Percentiles rank a stretch among this genome's conserved stretches.
phyloP scores from a whole-genome alignment of 2,113 vertebrate species.

The Poecile atricapillus region DNA sequence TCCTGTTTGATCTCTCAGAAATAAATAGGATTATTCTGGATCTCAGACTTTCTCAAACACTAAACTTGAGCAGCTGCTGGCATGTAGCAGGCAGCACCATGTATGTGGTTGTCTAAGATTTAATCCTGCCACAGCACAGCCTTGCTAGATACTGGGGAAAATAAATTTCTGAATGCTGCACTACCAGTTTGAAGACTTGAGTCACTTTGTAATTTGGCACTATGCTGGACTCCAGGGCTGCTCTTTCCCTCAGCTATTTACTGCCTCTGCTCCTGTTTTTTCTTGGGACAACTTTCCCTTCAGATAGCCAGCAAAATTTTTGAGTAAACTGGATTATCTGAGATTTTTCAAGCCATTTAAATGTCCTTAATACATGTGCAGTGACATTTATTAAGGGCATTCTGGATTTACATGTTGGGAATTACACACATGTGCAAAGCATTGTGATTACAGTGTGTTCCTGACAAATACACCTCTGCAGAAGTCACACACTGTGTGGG shows the following conservation, averaged over 20 bases:
- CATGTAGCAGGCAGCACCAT: not conserved
- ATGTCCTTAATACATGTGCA: not conserved
- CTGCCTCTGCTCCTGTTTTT: not conserved
- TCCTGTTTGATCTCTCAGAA: slow-evolving; percentile 10
- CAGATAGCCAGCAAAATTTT: not conserved
- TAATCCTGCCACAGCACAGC: not conserved
- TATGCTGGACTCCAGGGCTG: not conserved
- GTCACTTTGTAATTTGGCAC: not conserved
- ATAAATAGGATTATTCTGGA: slow-evolving; percentile 50
- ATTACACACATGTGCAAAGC: not conserved
- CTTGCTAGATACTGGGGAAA: not conserved
- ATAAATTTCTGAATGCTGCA: not conserved
- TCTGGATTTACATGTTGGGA: not conserved
- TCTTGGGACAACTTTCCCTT: not conserved
- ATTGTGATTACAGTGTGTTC: not conserved
- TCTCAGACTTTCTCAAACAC: slow-evolving; percentile 15
- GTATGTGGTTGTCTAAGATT: not conserved
- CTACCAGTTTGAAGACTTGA: not conserved
- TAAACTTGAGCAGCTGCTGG: not conserved
- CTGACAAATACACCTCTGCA: not conserved
- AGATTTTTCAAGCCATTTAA: not conserved
- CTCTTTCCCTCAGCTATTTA: not conserved
- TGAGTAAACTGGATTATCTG: not conserved
- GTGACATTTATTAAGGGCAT: not conserved
- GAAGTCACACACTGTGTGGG: not conserved